Evolutionary conservation across 1,140 invertebrate species (phyloP), one percentile per base, ranked within the genome.

Genomic region (Bursaphelenchus mucronatus): DNA sequence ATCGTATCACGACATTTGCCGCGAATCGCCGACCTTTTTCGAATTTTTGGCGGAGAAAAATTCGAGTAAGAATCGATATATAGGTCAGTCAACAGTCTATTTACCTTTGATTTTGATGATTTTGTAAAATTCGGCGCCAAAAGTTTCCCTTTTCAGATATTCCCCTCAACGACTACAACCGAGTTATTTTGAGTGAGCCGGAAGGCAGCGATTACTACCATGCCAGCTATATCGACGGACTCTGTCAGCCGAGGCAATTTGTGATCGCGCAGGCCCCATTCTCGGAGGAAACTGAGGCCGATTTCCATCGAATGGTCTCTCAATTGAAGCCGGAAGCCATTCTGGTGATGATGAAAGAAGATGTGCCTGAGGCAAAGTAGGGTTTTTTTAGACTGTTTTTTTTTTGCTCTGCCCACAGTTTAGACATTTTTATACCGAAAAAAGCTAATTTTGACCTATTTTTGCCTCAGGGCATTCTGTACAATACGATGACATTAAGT

Each of bases 241-340:
- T 17, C 9, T 17, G 43, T 7, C 50, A 59, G 7, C 40, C 51
- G 13, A 63, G 59, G 51, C 51, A 63, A 17, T 63, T 45, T 8
- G 62, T 63, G 0, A 30, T 63, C 21, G 62, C 62, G 19, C 62
- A 63, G n/a, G 62, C 62, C 5, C 62, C 62, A 8, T 63, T 59
- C 46, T 61, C 40, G 2, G 0, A 50, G 11, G 62, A 44, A 17
- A 63, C 62, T 15, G 62, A 63, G 41, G 58, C 45, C 21, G 62
- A 63, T 49, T 63, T 63, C 30, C 30, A 59, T 45, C 55, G 62
- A 2, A 7, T 63, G 51, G 15, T 63, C 13, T n/a, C 62, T 2
- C 54, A 63, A 8, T 13, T 63, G n/a, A 63, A 63, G 30, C 62
- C 62, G n/a, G 62, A 63, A 13, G 17, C 41, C 19, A 41, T 63